Base-by-base conservation (phyloP, 2,888 invertebrate species). In the Nephrotoma flavescens region DNA sequence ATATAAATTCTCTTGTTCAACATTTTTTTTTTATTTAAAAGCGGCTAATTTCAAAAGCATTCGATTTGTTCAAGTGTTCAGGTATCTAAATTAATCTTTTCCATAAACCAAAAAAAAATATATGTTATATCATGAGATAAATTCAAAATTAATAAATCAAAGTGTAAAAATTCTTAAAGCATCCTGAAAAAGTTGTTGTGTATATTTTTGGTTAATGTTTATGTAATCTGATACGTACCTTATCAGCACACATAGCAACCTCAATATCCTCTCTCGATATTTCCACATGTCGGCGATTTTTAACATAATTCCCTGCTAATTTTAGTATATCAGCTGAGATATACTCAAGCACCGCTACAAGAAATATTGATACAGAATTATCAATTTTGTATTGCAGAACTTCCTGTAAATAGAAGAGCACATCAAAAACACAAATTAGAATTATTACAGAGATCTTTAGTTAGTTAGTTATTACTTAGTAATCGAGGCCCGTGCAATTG, bases 161-260 rank as follows among this genome's bases (percentile, higher is more conserved):
- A 71, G 71, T 71, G 19, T 31, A 4, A 71, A 31, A 71, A 71
- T 71, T 71, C n/a, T 71, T 71, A 71, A 71, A 71, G 71, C 71
- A 9, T 19, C 71, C 71, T 71, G 31, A 71, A 71, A 71, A 31
- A 71, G 9, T 71, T 31, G 6, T 31, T 71, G 71, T 71, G 71
- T 71, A 71, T 71, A 71, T 71, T 31, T 71, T 71, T 57, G n/a
- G 1, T 57, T 71, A 71, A 31, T 71, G 44, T 44, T 44, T 31
- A 71, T 31, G 52, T 31, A 0, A 15, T 84, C 7, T 85, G 11
- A 86, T 87, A 88, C 88, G 91, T 92, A 97, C 98, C 95, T 98
- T 97, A 91, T 99, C 99, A 87, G 98, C 99, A 91, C 97, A 97
- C 96, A 99, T 97, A 86, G 99, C 98, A 87, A 99, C 98, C 92